Base-by-base conservation (phyloP, 2,113 vertebrate species). In the Typhlomys cinereus region DNA sequence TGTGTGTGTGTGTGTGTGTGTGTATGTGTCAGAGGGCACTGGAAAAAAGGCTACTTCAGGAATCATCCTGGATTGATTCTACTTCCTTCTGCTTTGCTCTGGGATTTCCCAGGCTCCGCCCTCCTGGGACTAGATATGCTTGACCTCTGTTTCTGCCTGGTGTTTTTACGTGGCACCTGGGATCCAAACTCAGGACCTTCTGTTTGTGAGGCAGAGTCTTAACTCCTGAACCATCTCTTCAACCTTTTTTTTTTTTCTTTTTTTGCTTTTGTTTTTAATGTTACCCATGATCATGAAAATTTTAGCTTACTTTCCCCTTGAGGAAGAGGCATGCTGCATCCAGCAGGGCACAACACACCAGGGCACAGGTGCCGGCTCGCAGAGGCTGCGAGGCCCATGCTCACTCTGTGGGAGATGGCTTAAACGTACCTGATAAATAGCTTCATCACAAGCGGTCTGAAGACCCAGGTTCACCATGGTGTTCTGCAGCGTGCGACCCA, bases 381-480 rank as follows among this genome's bases (percentile, higher is more conserved):
- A 64, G n/a, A 66, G 0, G 1, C 48, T 17, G 17, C 9, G 17
- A 70, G 70, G 25, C 12, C 27, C 48, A 34, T 1, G 21, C 20
- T 76, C 7, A 78, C 46, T 67, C 39, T 44, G 15, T 0, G 17
- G 15, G n/a, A 12, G 17, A 27, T 39, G 20, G 7, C 73, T 25
- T 83, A 27, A 80, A 36, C 31, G 0, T 97, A 99, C 99, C 98
- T 99, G 99, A 86, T 99, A 99, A 93, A 99, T 98, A 75, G 99
- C 99, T 97, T 99, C 99, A 0, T 99, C 99, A 0, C 98, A 99
- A 6, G 98, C 98, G 0, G 98, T 99, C 97, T 99, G 98, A 75
- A 99, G 97, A 57, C 99, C 99, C 95, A 99, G 97, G 96, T 99
- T 99, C 89, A 99, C 98, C 99, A 99, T 99, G 3, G 99, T 99